These are phyloP conservation scores for Sylvilagus floridanus DNA, from an alignment of 2,797 vertebrate genomes.

Conservation along the genomic window DNA sequence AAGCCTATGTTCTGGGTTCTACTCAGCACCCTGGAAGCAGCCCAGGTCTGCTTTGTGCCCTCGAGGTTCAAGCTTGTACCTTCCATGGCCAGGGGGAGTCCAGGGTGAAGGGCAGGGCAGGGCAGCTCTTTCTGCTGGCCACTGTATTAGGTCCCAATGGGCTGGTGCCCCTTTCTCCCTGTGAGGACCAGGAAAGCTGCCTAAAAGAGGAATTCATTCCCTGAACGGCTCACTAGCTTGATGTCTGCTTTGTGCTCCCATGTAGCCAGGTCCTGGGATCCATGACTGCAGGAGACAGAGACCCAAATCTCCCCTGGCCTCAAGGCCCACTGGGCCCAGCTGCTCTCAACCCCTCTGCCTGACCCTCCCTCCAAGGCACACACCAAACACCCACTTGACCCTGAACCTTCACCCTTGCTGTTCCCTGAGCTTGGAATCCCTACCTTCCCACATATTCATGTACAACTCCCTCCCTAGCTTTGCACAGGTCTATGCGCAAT, in stretches of 20 bases:
- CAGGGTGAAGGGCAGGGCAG: neutral
- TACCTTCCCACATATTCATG: neutral
- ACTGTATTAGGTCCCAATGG: neutral
- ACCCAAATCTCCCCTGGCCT: neutral
- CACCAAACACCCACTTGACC: neutral
- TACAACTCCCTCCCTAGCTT: neutral
- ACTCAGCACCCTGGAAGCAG: neutral
- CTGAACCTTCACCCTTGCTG: neutral
- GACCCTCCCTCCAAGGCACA: fast-evolving
- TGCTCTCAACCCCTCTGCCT: neutral
- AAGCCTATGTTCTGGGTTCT: neutral
- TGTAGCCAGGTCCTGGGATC: neutral
- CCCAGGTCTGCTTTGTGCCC: neutral
- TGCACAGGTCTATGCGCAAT: neutral
- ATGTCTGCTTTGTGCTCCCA: neutral
- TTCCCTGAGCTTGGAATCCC: neutral
- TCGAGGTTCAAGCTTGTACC: neutral
- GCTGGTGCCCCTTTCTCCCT: neutral
- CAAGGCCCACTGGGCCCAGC: neutral
- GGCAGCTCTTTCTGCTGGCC: neutral
- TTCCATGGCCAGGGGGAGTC: neutral
- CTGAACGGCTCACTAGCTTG: neutral
- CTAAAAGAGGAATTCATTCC: neutral
- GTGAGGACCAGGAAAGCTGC: neutral
- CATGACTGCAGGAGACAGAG: neutral